phyloP scores from a whole-genome alignment of 2,888 invertebrate species.

The Tiliacea aurago region DNA sequence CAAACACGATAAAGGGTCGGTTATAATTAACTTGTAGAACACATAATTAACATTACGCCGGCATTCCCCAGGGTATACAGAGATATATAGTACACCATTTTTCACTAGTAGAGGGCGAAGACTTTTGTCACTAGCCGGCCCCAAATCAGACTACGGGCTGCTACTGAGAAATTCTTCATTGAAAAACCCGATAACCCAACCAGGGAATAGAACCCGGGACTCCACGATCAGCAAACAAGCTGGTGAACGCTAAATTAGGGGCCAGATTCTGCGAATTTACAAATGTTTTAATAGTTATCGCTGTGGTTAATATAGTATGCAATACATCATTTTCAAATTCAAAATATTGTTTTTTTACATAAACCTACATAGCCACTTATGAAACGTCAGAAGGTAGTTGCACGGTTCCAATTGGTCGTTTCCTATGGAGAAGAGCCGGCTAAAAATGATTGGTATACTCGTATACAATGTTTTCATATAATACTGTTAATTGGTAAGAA shows the following conservation, averaged over 20 bases:
- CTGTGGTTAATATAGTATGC: background rate
- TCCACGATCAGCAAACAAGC: background rate
- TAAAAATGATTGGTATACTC: too few species aligned
- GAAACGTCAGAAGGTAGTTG: background rate
- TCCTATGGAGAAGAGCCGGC: background rate
- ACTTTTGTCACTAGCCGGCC: too few species aligned
- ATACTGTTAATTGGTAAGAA: background rate
- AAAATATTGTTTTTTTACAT: background rate
- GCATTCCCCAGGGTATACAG: background rate
- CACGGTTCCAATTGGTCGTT: background rate
- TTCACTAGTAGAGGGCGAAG: too few species aligned
- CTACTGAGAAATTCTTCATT: too few species aligned
- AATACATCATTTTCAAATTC: too few species aligned
- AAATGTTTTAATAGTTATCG: background rate
- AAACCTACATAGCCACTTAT: background rate
- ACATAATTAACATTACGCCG: background rate
- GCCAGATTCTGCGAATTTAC: background rate
- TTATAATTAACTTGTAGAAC: conserved; percentile 11
- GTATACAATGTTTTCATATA: too few species aligned
- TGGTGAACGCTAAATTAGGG: background rate
- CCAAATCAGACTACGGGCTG: too few species aligned
- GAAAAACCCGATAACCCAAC: too few species aligned
- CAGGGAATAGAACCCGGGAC: background rate
- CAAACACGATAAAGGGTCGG: background rate
- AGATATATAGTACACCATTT: too few species aligned